Conservation (phyloP, 2,113 vertebrate species). For the Xyrauchen texanus region DNA sequence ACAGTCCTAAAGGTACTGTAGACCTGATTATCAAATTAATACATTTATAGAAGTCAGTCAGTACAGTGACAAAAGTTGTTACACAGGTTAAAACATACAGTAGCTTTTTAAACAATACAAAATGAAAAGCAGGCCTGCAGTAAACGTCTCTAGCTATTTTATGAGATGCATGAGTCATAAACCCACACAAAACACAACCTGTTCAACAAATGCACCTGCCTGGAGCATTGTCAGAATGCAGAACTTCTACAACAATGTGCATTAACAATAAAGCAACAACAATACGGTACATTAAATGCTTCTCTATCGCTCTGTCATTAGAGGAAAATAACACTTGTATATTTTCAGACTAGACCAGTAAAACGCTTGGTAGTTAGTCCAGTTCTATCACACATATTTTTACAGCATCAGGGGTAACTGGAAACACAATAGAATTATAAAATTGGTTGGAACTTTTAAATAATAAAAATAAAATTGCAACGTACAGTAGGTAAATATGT, state of each 20-base stretch:
- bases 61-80: too few relatives aligned
- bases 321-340: slow-evolving; percentile 25
- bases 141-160: not conserved
- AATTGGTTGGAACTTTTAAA: too few relatives aligned
- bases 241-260: not conserved
- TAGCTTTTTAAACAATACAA: too few relatives aligned
- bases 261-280: not conserved
- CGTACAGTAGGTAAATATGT: too few relatives aligned
- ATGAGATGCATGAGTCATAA: not conserved
- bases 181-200: too few relatives aligned
- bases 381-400: slow-evolving; percentile 17
- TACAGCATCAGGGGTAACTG: not conserved
- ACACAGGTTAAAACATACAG: too few relatives aligned
- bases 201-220: not conserved
- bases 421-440: too few relatives aligned
- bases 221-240: slow-evolving; percentile 9
- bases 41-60: too few relatives aligned
- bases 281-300: not conserved
- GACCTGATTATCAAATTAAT: too few relatives aligned
- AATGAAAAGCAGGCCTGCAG: not conserved
- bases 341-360: slow-evolving; percentile 1
- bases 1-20: too few relatives aligned
- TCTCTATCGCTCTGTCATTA: not conserved
- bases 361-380: slow-evolving; percentile 18
- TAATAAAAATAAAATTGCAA: too few relatives aligned